Percentiles rank a stretch among this genome's conserved stretches.
Conservation (phyloP, 1,140 invertebrate genomes). For the Hycleus cichorii region DNA sequence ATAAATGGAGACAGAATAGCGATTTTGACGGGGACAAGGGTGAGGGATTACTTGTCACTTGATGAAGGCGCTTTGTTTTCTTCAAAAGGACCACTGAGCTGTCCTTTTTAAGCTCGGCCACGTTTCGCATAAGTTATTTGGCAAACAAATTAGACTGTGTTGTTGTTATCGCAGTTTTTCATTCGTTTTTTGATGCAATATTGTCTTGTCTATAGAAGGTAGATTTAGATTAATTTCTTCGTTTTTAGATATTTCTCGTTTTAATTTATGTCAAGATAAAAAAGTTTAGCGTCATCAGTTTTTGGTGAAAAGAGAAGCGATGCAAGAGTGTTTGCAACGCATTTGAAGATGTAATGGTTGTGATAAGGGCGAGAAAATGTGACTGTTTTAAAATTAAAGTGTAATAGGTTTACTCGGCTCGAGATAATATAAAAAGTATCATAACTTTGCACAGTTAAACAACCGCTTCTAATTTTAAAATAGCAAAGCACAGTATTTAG, state of each 20-base stretch:
- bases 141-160: constrained; percentile 19
- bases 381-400: constrained; percentile 41
- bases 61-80: constrained; percentile 13
- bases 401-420: constrained; percentile 36
- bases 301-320: constrained; percentile 21
- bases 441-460: constrained; percentile 31
- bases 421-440: constrained; percentile 37
- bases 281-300: constrained; percentile 38
- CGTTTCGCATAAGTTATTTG: constrained; percentile 21
- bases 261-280: constrained; percentile 37
- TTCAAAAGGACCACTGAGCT: constrained; percentile 15
- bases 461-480: constrained; percentile 35
- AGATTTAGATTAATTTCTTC: too few relatives aligned
- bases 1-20: constrained; percentile 11
- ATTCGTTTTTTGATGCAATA: background rate
- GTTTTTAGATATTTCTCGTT: background rate
- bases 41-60: constrained; percentile 6
- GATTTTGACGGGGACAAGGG: constrained; percentile 1
- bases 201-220: too few relatives aligned
- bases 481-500: constrained; percentile 26
- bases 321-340: constrained; percentile 29
- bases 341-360: constrained; percentile 32
- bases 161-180: constrained; percentile 18
- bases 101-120: constrained; percentile 14
- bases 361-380: constrained; percentile 37